Evolutionary conservation across 2,888 invertebrate species (phyloP).

Genomic region (Phymatocera aterrima): DNA sequence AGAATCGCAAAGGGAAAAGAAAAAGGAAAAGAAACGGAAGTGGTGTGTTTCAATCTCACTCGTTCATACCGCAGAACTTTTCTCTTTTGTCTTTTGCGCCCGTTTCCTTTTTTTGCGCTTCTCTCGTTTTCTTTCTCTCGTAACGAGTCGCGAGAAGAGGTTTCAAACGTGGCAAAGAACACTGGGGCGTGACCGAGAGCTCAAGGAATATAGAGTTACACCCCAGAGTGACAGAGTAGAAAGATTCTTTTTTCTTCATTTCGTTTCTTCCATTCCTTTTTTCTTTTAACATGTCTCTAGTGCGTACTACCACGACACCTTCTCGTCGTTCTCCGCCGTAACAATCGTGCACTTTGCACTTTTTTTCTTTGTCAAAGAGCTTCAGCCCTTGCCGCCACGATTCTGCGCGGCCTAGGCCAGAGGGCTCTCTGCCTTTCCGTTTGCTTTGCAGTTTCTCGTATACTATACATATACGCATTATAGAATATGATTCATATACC

Average conservation of each 20-base stretch:
- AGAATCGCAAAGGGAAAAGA: not conserved
- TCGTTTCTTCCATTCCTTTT: conserved; percentile 42
- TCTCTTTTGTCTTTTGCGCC: not conserved
- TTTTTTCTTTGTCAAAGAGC: conserved; percentile 9
- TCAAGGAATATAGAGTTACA: conserved; percentile 14
- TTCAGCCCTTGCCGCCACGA: conserved; percentile 12
- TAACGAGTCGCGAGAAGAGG: conserved; percentile 17
- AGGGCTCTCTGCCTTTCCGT: not conserved
- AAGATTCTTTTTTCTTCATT: conserved; percentile 42
- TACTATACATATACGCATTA: not conserved
- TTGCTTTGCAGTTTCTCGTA: not conserved
- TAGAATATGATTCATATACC: not conserved
- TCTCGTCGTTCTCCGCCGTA: not conserved
- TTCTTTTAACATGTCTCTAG: conserved; percentile 43
- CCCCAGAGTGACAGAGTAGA: conserved; percentile 23
- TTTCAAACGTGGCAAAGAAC: conserved; percentile 41
- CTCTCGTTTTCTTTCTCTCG: not conserved
- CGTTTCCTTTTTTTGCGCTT: not conserved
- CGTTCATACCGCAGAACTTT: not conserved
- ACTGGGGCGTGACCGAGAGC: conserved; percentile 34
- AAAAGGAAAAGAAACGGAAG: not conserved
- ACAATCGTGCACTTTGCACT: conserved; percentile 30
- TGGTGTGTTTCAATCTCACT: not conserved
- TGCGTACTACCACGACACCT: conserved; percentile 6
- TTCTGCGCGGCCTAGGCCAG: not conserved